Evolutionary conservation across 2,113 vertebrate species (phyloP), one percentile per base, ranked within the genome.

Genomic region (Phocoena phocoena): DNA sequence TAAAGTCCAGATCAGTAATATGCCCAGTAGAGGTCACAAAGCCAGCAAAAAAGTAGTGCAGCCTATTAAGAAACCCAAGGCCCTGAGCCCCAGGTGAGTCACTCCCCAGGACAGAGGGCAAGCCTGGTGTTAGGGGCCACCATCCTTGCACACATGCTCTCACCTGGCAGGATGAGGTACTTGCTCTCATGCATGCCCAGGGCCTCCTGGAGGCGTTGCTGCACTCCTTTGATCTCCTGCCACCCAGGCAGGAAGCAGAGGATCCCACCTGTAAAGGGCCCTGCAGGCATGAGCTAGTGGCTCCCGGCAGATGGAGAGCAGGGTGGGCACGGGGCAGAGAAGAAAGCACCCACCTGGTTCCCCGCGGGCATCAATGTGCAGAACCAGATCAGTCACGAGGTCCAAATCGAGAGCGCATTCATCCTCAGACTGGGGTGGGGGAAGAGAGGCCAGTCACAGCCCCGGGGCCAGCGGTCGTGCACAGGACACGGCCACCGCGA

Each of bases 211-310:
- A 99, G 99, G 44, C 98, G 99, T 92, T 99, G 99, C 97, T 99
- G 99, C 79, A 99, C 99, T 3, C 98, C 98, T 88, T 98, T 99
- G 98, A 99, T 99, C 77, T 99, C 99, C 98, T 99, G 99, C 99
- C 99, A 99, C 1, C 99, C 99, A 0, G 99, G 99, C 44, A 99
- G 99, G 97, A 99, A 99, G 98, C 99, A 99, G 96, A 99, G 98
- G 95, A 99, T 99, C 15, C 99, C 99, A 92, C 99, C 99, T 99
- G 98, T 1, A 97, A 97, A 5, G 71, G n/a, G 80, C 63, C 93
- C 93, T 76, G 60, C 38, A 65, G 47, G 62, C 20, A 10, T 96
- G 77, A 97, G 95, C 55, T 1, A 4, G 11, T 1, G 5, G 70
- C 31, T 67, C 41, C 53, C 1, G 1, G 60, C 67, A 36, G 17